Base-by-base conservation (phyloP, 2,797 vertebrate genomes). In the Channallabes apus region DNA sequence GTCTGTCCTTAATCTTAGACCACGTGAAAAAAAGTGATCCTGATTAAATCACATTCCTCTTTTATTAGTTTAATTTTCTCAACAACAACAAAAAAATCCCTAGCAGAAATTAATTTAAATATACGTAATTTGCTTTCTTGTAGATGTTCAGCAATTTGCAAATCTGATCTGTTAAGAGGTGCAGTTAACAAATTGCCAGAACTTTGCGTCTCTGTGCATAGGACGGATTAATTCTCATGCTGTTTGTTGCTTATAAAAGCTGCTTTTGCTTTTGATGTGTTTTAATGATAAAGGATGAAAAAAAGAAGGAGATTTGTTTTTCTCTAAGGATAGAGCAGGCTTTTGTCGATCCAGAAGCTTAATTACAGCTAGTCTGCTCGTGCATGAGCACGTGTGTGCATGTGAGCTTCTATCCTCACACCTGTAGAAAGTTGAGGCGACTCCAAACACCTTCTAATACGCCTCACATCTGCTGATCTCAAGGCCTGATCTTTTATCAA, bases 371-470 rank as follows among this genome's bases (percentile, higher is more conserved):
- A 56, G 80, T 79, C 77, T 73, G 32, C 3, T 24, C 12, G 41
- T 59, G 54, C 61, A 38, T n/a, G 68, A 46, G 6, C 51, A 41
- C 51, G 38, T n/a, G 76, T 38, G 6, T 59, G 54, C 76, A 46
- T 68, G 76, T 83, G 69, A 81, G 64, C 87, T 86, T 87, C 80
- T 84, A 80, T 89, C 80, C 51, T 54, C 82, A 71, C 87, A 88
- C 88, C 90, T 91, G 88, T 86, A 80, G 83, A 51, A 78, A 82
- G 83, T 54, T 56, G 71, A 86, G 85, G 88, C 88, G 82, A 85
- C 86, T 72, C 85, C 87, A 87, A 79, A 84, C 86, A 64, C 85
- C 79, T 85, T 62, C 80, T 90, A 88, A 90, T 88, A 85, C 64
- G 82, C 84, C 81, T 83, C 82, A 54, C 85, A 73, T 82, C 85